A percentile compares a stretch with the other conserved stretches of the same genome.
Conservation (phyloP, 2,888 invertebrate species). For the Norana najaformis region DNA sequence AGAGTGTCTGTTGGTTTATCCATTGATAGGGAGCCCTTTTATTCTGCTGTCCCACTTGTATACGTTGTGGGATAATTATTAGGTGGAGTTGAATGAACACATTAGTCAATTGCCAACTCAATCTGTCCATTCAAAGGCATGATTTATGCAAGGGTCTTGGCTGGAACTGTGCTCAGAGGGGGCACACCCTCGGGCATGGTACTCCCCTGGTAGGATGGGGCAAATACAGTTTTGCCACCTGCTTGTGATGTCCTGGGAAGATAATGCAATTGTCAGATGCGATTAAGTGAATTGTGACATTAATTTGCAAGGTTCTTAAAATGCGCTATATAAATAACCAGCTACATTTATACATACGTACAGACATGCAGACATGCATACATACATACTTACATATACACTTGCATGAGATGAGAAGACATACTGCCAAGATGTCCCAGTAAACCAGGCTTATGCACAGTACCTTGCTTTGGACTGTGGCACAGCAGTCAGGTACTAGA, state of each 20-base stretch:
- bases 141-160: background rate
- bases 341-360: background rate
- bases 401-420: no score
- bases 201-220: background rate
- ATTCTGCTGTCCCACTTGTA: background rate
- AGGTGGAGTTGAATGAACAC: background rate
- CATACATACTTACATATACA: no score
- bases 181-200: background rate
- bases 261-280: background rate
- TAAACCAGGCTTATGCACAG: no score
- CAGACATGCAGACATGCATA: no score
- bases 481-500: no score
- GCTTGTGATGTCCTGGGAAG: background rate
- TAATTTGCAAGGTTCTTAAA: background rate
- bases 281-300: background rate
- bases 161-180: background rate
- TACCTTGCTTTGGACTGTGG: no score
- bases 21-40: background rate
- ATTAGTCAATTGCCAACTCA: conserved; percentile 1
- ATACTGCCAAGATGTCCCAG: no score
- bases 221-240: background rate
- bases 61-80: background rate
- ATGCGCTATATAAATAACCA: background rate
- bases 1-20: background rate
- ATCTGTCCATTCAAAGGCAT: conserved; percentile 7